Percentiles rank a stretch among this genome's conserved stretches.
phyloP scores from a whole-genome alignment of 2,797 vertebrate species.

The Parauchenoglanis ngamensis region DNA sequence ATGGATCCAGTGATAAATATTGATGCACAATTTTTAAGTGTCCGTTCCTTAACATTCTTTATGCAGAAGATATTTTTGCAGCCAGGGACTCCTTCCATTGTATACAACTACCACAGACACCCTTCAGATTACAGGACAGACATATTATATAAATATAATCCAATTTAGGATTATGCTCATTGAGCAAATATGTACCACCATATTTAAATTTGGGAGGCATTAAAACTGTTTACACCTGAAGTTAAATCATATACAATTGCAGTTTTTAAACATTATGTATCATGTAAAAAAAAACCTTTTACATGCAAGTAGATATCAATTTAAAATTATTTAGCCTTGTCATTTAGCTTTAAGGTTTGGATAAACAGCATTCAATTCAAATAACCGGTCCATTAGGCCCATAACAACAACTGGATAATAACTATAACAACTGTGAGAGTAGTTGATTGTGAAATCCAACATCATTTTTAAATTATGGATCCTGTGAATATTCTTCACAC shows the following conservation, averaged over 20 bases:
- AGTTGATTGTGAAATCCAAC: background rate
- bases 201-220: background rate
- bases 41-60: background rate
- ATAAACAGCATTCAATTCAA: background rate
- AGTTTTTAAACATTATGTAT: too few species aligned
- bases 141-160: background rate
- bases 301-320: background rate
- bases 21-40: background rate
- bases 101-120: conserved; percentile 6
- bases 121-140: background rate
- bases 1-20: background rate
- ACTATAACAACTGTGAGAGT: background rate
- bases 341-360: background rate
- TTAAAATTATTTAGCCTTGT: background rate
- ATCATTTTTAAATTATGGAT: background rate
- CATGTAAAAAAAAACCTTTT: too few species aligned
- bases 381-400: background rate
- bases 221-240: background rate
- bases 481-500: background rate
- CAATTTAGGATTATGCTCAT: background rate
- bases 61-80: background rate
- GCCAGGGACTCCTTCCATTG: background rate
- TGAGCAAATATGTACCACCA: background rate
- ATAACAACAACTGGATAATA: background rate
- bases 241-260: background rate